A percentile compares a stretch with the other conserved stretches of the same genome.
Evolutionary conservation across 2,797 vertebrate genomes (phyloP).

Genomic region (Urophycis tenuis): DNA sequence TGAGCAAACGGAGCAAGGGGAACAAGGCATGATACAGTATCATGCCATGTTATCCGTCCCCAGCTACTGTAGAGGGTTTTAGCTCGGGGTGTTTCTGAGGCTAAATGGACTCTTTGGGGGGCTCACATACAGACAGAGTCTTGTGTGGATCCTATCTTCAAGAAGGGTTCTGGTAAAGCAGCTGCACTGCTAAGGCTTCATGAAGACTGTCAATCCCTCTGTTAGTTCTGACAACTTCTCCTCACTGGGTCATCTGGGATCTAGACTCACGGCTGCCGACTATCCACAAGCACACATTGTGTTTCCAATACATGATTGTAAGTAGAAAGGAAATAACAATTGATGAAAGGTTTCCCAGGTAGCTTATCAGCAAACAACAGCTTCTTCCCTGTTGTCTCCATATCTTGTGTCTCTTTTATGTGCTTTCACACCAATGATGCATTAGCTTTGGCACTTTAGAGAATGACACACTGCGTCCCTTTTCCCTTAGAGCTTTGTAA

Average conservation of each 20-base stretch:
- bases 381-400: not conserved
- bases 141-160: slow-evolving; percentile 42
- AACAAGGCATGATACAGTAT: slow-evolving; percentile 62
- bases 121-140: not conserved
- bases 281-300: not conserved
- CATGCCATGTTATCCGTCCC: slow-evolving; percentile 51
- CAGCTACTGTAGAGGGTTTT: slow-evolving; percentile 16
- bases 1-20: too few species aligned
- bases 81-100: not conserved
- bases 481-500: not conserved
- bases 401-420: slow-evolving; percentile 21
- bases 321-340: not conserved
- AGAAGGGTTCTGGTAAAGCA: too few species aligned
- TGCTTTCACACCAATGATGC: slow-evolving; percentile 1
- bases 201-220: too few species aligned
- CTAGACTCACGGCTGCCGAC: too few species aligned
- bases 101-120: not conserved
- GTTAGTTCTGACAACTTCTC: too few species aligned
- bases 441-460: not conserved
- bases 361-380: not conserved
- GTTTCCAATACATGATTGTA: not conserved
- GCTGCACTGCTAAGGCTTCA: too few species aligned
- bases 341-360: not conserved
- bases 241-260: too few species aligned
- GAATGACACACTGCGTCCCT: not conserved